These are phyloP conservation scores for Platycercus adscitus DNA, from an alignment of 2,113 vertebrate species.

Conservation along the genomic window DNA sequence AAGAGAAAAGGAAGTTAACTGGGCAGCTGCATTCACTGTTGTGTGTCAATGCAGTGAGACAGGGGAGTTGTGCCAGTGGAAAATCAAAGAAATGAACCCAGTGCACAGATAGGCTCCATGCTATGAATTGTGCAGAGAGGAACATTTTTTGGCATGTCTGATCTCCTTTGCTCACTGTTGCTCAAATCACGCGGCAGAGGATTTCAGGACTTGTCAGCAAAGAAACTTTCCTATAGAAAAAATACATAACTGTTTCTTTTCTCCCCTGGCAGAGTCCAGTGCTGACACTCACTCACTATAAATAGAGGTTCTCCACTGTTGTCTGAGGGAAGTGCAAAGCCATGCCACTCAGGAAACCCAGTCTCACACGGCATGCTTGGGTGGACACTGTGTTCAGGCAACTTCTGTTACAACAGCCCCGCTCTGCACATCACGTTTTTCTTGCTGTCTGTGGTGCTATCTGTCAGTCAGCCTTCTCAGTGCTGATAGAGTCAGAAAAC, in stretches of 20 bases:
- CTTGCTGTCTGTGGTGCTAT: neutral
- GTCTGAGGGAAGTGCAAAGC: conserved; percentile 17
- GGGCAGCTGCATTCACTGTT: neutral
- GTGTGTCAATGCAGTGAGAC: conserved; percentile 29
- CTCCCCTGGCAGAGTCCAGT: neutral
- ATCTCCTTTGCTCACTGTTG: neutral
- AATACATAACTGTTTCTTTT: neutral
- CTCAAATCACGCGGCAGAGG: neutral
- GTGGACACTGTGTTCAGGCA: neutral
- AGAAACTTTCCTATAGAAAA: conserved; percentile 25
- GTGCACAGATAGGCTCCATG: neutral
- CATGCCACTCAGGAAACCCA: conserved; percentile 2
- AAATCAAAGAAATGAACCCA: conserved; percentile 43
- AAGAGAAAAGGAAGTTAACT: neutral
- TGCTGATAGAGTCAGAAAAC: conserved; percentile 10
- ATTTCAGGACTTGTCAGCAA: conserved; percentile 35
- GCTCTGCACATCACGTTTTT: neutral
- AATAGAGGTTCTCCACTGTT: conserved; percentile 21
- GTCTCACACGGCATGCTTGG: neutral
- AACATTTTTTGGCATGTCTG: conserved; percentile 37
- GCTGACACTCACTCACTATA: neutral
- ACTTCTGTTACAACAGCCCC: neutral
- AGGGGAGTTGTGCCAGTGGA: neutral
- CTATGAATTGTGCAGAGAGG: neutral
- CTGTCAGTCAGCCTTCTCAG: conserved; percentile 3